Evolutionary conservation across 2,113 vertebrate genomes (phyloP).

Genomic region (Ceratotherium simum): DNA sequence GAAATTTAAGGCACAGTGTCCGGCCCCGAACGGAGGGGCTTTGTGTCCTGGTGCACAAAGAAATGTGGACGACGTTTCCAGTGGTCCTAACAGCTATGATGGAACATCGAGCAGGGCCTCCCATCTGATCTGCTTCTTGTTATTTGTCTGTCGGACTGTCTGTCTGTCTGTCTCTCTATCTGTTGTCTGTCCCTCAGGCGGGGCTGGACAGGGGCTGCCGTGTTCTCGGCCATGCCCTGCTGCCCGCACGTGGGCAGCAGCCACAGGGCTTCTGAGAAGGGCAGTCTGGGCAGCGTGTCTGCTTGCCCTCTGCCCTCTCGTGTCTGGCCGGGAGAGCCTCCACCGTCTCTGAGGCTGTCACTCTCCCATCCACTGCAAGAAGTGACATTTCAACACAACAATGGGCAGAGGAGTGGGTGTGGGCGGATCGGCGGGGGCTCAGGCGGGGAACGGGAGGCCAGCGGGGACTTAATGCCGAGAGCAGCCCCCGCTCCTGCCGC

Average conservation of each 20-base stretch:
- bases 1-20: neutral
- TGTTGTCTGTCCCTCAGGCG: neutral
- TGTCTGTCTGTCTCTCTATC: neutral
- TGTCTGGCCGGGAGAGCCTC: neutral
- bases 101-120: rapidly evolving
- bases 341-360: rapidly evolving
- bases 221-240: rapidly evolving
- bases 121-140: neutral
- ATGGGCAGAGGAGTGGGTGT: neutral
- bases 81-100: neutral
- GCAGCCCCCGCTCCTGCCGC: conserved; percentile 20
- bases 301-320: neutral
- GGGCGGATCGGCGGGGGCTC: neutral
- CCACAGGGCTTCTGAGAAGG: neutral
- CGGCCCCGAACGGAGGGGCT: rapidly evolving
- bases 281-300: rapidly evolving
- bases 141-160: neutral
- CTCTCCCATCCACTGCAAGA: neutral
- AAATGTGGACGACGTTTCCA: neutral
- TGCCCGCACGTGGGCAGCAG: rapidly evolving
- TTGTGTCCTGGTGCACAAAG: rapidly evolving
- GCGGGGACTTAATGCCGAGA: neutral
- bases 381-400: neutral
- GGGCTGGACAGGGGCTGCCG: too few species aligned
- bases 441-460: neutral